Base-by-base conservation (phyloP, 1,140 invertebrate species). In the Metaphire vulgaris region DNA sequence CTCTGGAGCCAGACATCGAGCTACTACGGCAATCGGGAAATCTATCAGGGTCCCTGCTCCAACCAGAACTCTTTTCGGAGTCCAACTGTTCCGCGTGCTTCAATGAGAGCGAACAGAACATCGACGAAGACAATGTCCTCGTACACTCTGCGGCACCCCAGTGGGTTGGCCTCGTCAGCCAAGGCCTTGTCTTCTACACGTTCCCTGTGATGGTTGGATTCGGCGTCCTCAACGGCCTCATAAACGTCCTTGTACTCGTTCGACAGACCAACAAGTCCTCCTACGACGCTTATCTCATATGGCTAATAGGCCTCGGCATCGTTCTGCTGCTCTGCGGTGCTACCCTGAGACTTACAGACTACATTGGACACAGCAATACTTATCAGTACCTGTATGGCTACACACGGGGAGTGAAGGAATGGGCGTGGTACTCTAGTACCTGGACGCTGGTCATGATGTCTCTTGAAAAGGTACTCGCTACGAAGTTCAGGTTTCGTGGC, bases 1-100 rank as follows among this genome's bases (percentile, higher is more conserved):
- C 41, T 56, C 41, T 56, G 41, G 41, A 56, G 41, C 41, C 41
- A 56, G 41, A 56, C 41, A 56, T 56, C 41, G 41, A 56, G 41
- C 6, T 56, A 12, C 41, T 56, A 6, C 41, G 41, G 6, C 41
- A 56, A 21, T 56, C 41, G 41, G 41, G 41, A 12, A 56, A 56
- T 21, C 41, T 56, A 21, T 56, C 41, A 21, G 6, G 6, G 41
- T 6, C 21, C 41, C 21, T 56, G 41, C 41, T 56, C 21, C 41
- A 21, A 12, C 41, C 41, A 21, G 41, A 56, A 6, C 41, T 56
- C 41, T 21, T 56, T 21, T 56, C 41, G 21, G 41, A 6, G 41
- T 56, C 41, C 41, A 56, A 56, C 41, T 56, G 41, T 21, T 56
- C 41, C 41, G 21, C 41, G 41, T 56, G 41, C 41, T 56, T 56